Conservation (phyloP, 2,888 invertebrate genomes). For the Napeogenes sylphis region DNA sequence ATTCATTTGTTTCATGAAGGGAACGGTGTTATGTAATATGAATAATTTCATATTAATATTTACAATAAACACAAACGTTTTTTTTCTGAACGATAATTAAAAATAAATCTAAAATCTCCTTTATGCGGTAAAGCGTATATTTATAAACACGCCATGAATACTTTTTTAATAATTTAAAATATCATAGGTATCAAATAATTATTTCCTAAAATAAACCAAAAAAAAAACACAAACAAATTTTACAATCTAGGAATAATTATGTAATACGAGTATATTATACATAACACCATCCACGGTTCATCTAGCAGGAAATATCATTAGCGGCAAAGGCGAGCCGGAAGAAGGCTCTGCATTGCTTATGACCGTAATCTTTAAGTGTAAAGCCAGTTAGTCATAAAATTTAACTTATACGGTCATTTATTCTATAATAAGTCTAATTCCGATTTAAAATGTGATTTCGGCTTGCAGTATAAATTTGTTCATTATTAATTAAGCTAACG, state of each 20-base stretch:
- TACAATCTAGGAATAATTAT: too few species aligned
- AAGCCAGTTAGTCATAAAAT: not conserved
- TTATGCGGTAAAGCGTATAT: too few species aligned
- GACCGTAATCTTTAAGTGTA: constrained; percentile 12
- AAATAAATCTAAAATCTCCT: too few species aligned
- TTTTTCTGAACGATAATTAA: too few species aligned
- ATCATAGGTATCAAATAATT: too few species aligned
- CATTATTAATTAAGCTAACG: too few species aligned
- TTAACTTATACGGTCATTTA: not conserved
- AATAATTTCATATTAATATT: not conserved
- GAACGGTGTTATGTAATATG: constrained; percentile 13
- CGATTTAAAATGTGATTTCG: too few species aligned
- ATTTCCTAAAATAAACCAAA: too few species aligned
- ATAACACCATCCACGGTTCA: constrained; percentile 26
- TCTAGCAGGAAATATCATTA: constrained; percentile 34
- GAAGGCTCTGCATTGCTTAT: constrained; percentile 21
- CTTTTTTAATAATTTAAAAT: too few species aligned
- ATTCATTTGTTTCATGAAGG: constrained; percentile 29
- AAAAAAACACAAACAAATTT: not conserved
- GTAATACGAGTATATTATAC: not conserved
- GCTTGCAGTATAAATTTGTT: too few species aligned
- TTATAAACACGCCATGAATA: too few species aligned
- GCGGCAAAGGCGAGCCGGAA: constrained; percentile 29
- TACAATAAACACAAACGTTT: not conserved
- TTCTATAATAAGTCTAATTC: too few species aligned